Evolutionary conservation across 2,888 invertebrate species (phyloP), one percentile per base, ranked within the genome.

Genomic region (Cerastoderma edule): DNA sequence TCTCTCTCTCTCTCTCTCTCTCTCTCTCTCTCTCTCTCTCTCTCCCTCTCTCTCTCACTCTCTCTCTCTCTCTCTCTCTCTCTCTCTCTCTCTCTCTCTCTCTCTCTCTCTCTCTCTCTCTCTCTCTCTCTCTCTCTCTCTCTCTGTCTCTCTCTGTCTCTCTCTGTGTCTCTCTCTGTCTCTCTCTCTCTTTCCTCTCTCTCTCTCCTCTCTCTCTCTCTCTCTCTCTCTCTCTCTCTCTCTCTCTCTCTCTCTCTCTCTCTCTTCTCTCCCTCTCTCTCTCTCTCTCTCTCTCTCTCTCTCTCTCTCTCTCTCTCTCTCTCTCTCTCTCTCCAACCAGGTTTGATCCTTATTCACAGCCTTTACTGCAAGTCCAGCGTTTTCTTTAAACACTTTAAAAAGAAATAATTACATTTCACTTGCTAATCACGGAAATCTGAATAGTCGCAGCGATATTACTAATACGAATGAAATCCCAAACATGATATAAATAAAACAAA

Each of bases 281-380:
- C 39, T 39, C 39, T 39, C 39, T 39, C 39, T 39, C 39, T 39
- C 39, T 39, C 39, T 39, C 39, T 39, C 39, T 39, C 39, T 39
- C 39, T 39, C 39, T 39, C 39, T 39, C 39, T n/a, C 13, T 50
- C 13, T n/a, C 22, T 10, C n/a, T n/a, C n/a, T n/a, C n/a, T n/a
- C n/a, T n/a, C n/a, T n/a, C n/a, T n/a, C n/a, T n/a, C n/a, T n/a
- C n/a, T n/a, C n/a, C n/a, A n/a, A n/a, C n/a, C n/a, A n/a, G n/a
- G n/a, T n/a, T n/a, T n/a, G n/a, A n/a, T n/a, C n/a, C n/a, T n/a
- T n/a, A n/a, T n/a, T n/a, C n/a, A n/a, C n/a, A n/a, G n/a, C n/a
- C n/a, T n/a, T n/a, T n/a, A n/a, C n/a, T n/a, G n/a, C n/a, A n/a
- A n/a, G n/a, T n/a, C n/a, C n/a, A n/a, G n/a, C n/a, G n/a, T n/a